phyloP scores from a whole-genome alignment of 2,797 vertebrate species.

The Sebastes vulpes region DNA sequence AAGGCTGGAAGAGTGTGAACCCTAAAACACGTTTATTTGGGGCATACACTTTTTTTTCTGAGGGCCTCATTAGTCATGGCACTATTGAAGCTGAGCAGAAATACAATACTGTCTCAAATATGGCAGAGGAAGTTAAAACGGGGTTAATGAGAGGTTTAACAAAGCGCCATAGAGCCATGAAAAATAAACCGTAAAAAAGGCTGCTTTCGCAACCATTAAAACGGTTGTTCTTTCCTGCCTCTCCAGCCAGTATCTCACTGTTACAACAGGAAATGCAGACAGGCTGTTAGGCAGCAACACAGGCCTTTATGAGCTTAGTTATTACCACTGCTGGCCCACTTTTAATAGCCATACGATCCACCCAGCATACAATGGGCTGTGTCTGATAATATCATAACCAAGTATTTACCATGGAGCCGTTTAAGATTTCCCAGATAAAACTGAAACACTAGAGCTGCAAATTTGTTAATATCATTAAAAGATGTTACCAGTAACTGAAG shows the following conservation, averaged over 20 bases:
- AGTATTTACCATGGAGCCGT: constrained; percentile 95
- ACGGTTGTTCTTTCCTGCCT: constrained; percentile 65
- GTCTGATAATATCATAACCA: constrained; percentile 96
- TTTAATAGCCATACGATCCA: constrained; percentile 90
- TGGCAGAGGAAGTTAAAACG: constrained; percentile 69
- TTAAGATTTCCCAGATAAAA: constrained; percentile 98
- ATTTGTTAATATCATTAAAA: constrained; percentile 99
- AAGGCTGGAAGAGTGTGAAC: constrained; percentile 50
- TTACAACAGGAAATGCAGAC: constrained; percentile 86
- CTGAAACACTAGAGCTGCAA: constrained; percentile 98
- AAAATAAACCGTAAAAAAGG: constrained; percentile 76
- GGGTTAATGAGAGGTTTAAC: constrained; percentile 83
- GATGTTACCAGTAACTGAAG: constrained; percentile 96
- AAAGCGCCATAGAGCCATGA: constrained; percentile 68
- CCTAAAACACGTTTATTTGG: constrained; percentile 65
- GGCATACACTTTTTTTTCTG: constrained; percentile 55
- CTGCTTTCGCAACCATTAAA: constrained; percentile 77
- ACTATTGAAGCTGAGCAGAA: constrained; percentile 62
- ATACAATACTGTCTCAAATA: constrained; percentile 73
- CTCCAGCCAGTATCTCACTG: constrained; percentile 74
- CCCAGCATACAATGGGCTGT: constrained; percentile 86
- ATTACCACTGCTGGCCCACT: constrained; percentile 82
- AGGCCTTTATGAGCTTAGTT: constrained; percentile 85
- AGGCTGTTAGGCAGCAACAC: constrained; percentile 78
- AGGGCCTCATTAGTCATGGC: constrained; percentile 72